A percentile compares a stretch with the other conserved stretches of the same genome.
These are phyloP conservation scores for Dicrostonyx torquatus DNA, from an alignment of 2,797 vertebrate species.

Conservation along the genomic window DNA sequence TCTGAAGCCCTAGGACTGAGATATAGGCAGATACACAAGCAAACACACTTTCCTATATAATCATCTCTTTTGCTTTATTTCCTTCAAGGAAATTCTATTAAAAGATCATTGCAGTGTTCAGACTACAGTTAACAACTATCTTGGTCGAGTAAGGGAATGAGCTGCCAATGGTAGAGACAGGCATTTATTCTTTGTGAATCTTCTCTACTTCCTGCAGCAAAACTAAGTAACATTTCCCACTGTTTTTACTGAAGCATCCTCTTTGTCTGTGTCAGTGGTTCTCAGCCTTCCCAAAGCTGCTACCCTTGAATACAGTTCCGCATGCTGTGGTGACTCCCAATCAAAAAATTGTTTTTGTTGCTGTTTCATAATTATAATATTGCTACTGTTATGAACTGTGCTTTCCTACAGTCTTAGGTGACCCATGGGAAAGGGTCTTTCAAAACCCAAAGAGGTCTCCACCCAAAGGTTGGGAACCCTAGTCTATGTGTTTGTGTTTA, in stretches of 20 bases:
- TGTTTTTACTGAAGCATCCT: not conserved
- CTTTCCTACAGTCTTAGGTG: not conserved
- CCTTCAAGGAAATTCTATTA: not conserved
- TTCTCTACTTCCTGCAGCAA: not conserved
- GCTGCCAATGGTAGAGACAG: not conserved
- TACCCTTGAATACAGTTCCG: not conserved
- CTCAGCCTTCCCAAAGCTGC: not conserved
- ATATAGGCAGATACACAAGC: not conserved
- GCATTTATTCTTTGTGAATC: not conserved
- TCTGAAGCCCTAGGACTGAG: not conserved
- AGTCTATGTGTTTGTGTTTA: not conserved
- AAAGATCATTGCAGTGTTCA: not conserved
- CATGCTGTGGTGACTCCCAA: not conserved
- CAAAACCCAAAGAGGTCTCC: not conserved
- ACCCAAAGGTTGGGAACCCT: not conserved
- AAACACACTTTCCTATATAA: not conserved
- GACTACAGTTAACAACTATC: not conserved
- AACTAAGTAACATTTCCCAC: not conserved
- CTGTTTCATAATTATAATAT: not conserved
- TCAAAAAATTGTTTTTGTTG: not conserved
- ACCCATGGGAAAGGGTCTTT: not conserved
- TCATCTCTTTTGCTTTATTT: not conserved
- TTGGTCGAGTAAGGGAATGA: not conserved
- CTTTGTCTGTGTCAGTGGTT: not conserved
- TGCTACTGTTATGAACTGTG: not conserved